These are phyloP conservation scores for Fopius arisanus DNA, from an alignment of 1,140 invertebrate genomes.

Conservation along the genomic window DNA sequence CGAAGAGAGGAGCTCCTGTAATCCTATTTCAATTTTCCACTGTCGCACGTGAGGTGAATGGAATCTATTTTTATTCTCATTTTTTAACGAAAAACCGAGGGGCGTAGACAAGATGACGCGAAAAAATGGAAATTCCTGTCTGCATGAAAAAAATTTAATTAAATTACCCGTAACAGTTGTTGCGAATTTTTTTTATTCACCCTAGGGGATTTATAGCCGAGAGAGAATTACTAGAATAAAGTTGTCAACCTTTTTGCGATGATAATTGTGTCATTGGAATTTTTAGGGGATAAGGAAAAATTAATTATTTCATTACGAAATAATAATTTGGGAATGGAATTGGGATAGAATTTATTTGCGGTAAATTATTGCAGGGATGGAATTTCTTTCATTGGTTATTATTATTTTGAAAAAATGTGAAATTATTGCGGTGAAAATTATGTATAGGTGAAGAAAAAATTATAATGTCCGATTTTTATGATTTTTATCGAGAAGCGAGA, in stretches of 20 bases:
- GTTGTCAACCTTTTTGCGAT: no score
- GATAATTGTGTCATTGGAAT: no score
- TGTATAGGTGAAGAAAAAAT: background rate
- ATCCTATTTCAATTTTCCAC: conserved; percentile 6
- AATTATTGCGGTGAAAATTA: no score
- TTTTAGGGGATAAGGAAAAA: no score
- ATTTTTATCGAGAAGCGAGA: background rate
- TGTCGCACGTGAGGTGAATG: conserved; percentile 2
- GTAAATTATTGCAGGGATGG: no score
- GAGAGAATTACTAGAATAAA: background rate
- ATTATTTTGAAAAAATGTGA: no score
- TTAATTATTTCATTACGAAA: no score
- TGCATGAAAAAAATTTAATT: background rate
- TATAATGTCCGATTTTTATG: background rate
- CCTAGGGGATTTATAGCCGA: background rate
- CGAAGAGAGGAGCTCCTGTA: background rate
- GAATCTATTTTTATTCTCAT: background rate
- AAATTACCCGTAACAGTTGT: background rate
- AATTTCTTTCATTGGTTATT: no score
- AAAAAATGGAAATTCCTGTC: background rate
- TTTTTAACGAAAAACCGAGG: background rate
- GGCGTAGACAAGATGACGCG: background rate
- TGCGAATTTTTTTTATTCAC: background rate
- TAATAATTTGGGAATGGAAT: no score
- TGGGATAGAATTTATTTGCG: no score